These are phyloP conservation scores for Caenorhabditis sp. DNA, from an alignment of 2,888 invertebrate genomes.

Conservation along the genomic window DNA sequence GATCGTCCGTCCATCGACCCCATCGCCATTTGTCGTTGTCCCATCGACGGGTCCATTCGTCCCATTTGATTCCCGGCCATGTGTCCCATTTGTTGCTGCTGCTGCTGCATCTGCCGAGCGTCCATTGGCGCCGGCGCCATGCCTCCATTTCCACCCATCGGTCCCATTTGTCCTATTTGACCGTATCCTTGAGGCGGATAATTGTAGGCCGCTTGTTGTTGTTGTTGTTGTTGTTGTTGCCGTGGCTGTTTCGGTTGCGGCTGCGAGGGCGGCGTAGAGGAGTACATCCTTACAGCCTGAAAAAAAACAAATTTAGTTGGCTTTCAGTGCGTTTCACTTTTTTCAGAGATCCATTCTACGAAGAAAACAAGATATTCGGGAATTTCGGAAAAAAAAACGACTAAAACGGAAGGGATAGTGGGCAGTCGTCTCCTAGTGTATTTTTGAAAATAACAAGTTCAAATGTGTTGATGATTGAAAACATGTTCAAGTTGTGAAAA, in stretches of 20 bases:
- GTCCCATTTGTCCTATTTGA: conserved; percentile 49
- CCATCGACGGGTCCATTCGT: background rate
- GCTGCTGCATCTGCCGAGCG: conserved; percentile 16
- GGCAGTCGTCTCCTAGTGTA: no score
- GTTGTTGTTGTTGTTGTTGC: conserved; percentile 19
- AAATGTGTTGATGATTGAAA: background rate
- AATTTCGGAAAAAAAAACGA: no score
- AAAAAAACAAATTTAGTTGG: conserved; percentile 1
- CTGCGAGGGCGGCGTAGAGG: conserved; percentile 28
- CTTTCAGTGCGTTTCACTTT: no score
- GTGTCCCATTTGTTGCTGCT: conserved; percentile 9
- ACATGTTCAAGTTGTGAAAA: conserved; percentile 11
- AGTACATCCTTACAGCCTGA: conserved; percentile 44
- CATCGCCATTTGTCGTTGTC: background rate
- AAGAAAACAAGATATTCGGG: no score
- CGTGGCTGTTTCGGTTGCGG: conserved; percentile 40
- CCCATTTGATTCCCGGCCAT: conserved; percentile 5
- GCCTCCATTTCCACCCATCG: conserved; percentile 9
- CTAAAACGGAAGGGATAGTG: no score
- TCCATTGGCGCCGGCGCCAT: conserved; percentile 11
- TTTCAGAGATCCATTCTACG: no score
- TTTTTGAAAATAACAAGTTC: conserved; percentile 10
- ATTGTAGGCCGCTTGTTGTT: conserved; percentile 27
- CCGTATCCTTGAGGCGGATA: conserved; percentile 39
- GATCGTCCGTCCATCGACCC: background rate